Evolutionary conservation across 2,113 vertebrate genomes (phyloP), one percentile per base, ranked within the genome.

Genomic region (Elgaria multicarinata): DNA sequence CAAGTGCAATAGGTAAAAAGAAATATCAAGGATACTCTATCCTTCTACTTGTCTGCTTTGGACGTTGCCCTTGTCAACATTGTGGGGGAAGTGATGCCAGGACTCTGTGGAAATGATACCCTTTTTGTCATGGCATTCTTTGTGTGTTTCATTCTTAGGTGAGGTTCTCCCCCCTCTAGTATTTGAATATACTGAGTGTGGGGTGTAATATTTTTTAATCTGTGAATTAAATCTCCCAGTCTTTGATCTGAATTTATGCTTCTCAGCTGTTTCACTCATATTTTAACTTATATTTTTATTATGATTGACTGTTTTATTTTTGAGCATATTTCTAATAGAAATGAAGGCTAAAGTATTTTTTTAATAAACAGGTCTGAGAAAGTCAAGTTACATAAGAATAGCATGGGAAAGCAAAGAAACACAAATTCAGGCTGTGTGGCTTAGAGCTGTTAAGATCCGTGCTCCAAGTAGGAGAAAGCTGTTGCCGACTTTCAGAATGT

Each of bases 221-320:
- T 50, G 75, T 24, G 46, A 26, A 46, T 77, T 77, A 46, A 26
- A 77, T 66, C 39, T 44, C 58, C 10, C 4, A 74, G 3, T 64
- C 55, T 87, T 86, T 87, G 46, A 78, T 64, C 28, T 42, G 26
- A 64, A 62, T 74, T 33, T 86, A 39, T 86, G 55, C 44, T 78
- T 50, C 9, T 39, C 46, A 50, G 76, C 44, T 78, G 26, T 44
- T 75, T 86, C 33, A 62, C 55, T 62, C 71, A 76, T 76, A 36
- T 86, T 42, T 31, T 76, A 39, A 24, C 13, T 62, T n/a, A 46
- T 1, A 42, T 72, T 87, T 18, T 77, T 71, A 58, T 53, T 33
- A 24, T 79, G 77, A 8, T 58, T 81, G 20, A 58, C 36, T 33
- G 5, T 22, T 86, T 50, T 79, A 42, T 50, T 33, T 74, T 4